Evolutionary conservation across 1,140 invertebrate species (phyloP).

Genomic region (Ips typographus): DNA sequence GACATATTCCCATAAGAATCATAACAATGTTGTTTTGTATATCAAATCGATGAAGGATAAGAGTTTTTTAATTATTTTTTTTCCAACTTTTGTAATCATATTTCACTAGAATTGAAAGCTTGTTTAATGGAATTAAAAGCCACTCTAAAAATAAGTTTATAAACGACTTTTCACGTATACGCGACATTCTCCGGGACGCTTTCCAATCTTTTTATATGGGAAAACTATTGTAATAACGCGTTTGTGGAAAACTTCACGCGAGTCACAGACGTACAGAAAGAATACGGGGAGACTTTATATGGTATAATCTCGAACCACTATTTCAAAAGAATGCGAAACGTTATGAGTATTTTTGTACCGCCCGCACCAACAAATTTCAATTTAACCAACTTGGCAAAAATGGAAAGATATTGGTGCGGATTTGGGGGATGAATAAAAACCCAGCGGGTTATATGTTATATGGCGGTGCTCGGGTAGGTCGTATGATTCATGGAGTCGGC

Average conservation of each 20-base stretch:
- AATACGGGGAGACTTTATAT: conserved; percentile 18
- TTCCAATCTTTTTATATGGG: conserved; percentile 20
- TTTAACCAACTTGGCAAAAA: too few species aligned
- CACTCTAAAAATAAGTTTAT: too few species aligned
- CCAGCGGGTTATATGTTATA: conserved; percentile 39
- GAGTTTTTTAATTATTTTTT: too few species aligned
- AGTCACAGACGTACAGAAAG: conserved; percentile 21
- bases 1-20: too few species aligned
- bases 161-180: neutral
- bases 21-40: too few species aligned
- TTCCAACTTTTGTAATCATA: too few species aligned
- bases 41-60: too few species aligned
- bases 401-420: conserved; percentile 8
- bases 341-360: conserved; percentile 7
- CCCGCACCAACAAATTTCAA: conserved; percentile 22
- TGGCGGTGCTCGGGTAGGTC: conserved; percentile 37
- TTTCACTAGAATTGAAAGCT: too few species aligned
- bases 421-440: conserved; percentile 16
- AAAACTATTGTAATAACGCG: conserved; percentile 31
- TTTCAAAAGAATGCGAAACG: conserved; percentile 29
- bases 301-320: conserved; percentile 29
- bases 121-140: too few species aligned
- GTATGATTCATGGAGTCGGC: conserved; percentile 44
- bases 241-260: conserved; percentile 32
- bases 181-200: conserved; percentile 17